Base-by-base conservation (phyloP, 35 echinoderm and acorn worm genomes). In the Patiria miniata region DNA sequence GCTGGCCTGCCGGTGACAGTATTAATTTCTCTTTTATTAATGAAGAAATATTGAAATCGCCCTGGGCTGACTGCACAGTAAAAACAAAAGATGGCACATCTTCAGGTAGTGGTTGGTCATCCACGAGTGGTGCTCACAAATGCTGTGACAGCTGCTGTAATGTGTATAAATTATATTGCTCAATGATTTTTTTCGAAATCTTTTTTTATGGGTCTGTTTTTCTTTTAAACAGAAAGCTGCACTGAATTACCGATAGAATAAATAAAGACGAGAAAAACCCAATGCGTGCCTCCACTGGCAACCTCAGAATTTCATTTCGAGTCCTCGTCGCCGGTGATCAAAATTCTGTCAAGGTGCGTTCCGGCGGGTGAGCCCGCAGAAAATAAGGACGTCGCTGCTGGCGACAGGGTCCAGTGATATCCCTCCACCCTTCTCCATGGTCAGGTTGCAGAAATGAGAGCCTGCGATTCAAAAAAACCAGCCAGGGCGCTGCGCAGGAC, bases 391-490 rank as follows among this genome's bases (percentile, higher is more conserved):
- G 65, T 73, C 65, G 65, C 65, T 73, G 65, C 34, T 30, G 65
- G 65, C 65, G 65, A 73, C 65, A 73, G 26, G 65, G 65, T 73
- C 65, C 65, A 73, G 3, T 73, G 65, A 73, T 73, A 73, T 26
- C 65, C 65, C 34, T 73, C 65, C 65, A 73, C 65, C 65, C 65
- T 73, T 34, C 65, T 73, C 29, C 65, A 73, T 34, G 65, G 65
- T 73, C 65, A 73, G 65, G 65, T 73, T 73, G 65, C 65, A 73
- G 65, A 73, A 73, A 73, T 73, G 65, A 73, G 65, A 73, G 65
- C 26, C 42, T 47, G 3, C 65, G 65, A 73, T 36, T 2, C 65
- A 36, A 47, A n/a, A n/a, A n/a, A 73, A 73, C 65, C 65, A 73
- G 65, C 65, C 65, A 34, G 26, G 65, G 65, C 15, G 65, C 65